Conservation (phyloP, 2,888 invertebrate genomes). For the Chymomyza procnemis region DNA sequence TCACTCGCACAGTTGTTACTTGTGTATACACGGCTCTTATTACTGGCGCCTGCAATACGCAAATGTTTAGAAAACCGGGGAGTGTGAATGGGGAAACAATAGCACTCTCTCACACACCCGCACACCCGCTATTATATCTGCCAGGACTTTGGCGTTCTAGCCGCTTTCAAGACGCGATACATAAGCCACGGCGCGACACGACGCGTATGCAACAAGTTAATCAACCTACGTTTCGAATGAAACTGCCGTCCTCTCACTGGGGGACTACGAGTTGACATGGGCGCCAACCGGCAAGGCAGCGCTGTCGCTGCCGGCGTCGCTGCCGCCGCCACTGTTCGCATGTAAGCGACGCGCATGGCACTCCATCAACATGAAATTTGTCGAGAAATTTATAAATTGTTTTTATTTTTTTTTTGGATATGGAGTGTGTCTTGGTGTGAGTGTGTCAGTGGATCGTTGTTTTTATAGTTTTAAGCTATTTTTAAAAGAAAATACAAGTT, state of each 20-base stretch:
- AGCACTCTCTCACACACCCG: constrained; percentile 32
- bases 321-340: neutral
- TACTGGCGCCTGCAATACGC: constrained; percentile 49
- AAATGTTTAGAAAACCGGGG: constrained; percentile 40
- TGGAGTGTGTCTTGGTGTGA: constrained; percentile 5
- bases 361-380: constrained; percentile 11
- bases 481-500: constrained; percentile 44
- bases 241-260: constrained; percentile 46
- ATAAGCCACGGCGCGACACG: constrained; percentile 20
- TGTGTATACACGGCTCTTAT: neutral
- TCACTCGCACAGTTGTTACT: neutral
- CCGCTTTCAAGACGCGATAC: constrained; percentile 13
- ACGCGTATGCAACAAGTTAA: constrained; percentile 70
- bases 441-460: constrained; percentile 18
- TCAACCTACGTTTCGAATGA: constrained; percentile 63
- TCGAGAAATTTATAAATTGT: constrained; percentile 53
- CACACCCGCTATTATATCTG: constrained; percentile 21
- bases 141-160: constrained; percentile 25
- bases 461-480: constrained; percentile 43
- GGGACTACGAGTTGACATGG: neutral
- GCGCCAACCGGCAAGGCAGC: neutral
- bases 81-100: neutral
- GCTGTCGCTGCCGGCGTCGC: neutral
- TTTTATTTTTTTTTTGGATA: constrained; percentile 37
- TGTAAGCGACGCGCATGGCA: constrained; percentile 8